Evolutionary conservation across 2,888 invertebrate species (phyloP).

Genomic region (Mimachlamys varia): DNA sequence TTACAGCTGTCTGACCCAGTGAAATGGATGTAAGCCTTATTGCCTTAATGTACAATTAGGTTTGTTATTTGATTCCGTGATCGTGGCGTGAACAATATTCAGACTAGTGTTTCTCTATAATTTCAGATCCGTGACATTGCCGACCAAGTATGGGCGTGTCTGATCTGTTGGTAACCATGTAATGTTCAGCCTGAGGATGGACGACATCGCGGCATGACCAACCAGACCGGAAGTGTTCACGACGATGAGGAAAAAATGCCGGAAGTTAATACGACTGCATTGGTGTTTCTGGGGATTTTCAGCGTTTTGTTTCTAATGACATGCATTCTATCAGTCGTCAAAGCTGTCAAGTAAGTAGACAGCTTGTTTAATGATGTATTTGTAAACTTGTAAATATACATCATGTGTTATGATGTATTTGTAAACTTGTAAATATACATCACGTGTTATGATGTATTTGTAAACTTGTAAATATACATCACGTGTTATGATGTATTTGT

Average conservation of each 20-base stretch:
- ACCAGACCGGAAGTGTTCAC: background rate
- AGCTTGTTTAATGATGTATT: too few species aligned
- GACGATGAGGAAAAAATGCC: conserved; percentile 2
- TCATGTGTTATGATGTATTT: too few species aligned
- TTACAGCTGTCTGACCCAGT: background rate
- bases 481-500: too few species aligned
- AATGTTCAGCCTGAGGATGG: background rate
- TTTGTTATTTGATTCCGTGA: background rate
- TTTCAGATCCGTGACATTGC: background rate
- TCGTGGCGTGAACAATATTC: background rate
- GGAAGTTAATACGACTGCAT: background rate
- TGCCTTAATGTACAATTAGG: background rate
- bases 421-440: too few species aligned
- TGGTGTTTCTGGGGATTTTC: conserved; percentile 24
- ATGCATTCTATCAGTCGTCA: background rate
- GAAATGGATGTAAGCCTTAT: background rate
- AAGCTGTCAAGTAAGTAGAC: conserved; percentile 19
- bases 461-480: too few species aligned
- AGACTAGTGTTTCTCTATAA: background rate
- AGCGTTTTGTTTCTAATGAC: conserved; percentile 28
- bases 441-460: too few species aligned
- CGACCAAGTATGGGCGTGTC: background rate
- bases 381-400: too few species aligned
- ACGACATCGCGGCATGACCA: background rate
- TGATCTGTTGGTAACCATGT: background rate